Conservation (phyloP, 2,113 vertebrate genomes). For the Halichoeres trimaculatus region DNA sequence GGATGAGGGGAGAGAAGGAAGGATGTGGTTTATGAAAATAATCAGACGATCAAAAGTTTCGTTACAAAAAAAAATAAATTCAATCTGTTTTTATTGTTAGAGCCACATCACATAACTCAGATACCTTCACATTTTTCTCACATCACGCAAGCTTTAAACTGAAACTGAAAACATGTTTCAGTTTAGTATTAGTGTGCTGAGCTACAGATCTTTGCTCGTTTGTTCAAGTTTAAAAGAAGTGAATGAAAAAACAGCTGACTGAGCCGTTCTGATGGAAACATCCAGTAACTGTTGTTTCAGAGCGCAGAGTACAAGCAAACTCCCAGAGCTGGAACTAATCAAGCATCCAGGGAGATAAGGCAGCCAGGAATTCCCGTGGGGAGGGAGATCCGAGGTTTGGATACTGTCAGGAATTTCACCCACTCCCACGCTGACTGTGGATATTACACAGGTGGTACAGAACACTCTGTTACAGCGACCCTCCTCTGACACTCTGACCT, state of each 20-base stretch:
- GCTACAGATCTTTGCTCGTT: too few species aligned
- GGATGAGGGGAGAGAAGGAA: too few species aligned
- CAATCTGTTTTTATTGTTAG: too few species aligned
- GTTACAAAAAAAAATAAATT: too few species aligned
- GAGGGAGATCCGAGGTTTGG: slow-evolving; percentile 33
- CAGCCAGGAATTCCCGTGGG: slow-evolving; percentile 54
- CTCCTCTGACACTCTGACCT: not conserved
- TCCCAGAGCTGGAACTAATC: slow-evolving; percentile 37
- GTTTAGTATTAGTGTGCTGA: too few species aligned
- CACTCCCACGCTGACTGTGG: slow-evolving; percentile 36
- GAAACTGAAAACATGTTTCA: too few species aligned
- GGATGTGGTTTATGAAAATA: too few species aligned
- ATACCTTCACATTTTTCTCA: too few species aligned
- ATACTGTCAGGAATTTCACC: slow-evolving; percentile 29
- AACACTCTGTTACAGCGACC: not conserved
- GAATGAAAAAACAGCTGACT: not conserved
- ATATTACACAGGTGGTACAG: slow-evolving; percentile 35
- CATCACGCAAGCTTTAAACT: too few species aligned
- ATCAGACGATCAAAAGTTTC: too few species aligned
- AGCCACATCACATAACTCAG: too few species aligned
- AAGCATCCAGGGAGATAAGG: slow-evolving; percentile 30
- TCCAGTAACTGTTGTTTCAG: not conserved
- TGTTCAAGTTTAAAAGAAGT: not conserved
- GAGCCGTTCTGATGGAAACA: not conserved
- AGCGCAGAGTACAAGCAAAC: not conserved